These are phyloP conservation scores for Amblyraja radiata DNA, from an alignment of 2,797 vertebrate genomes.

Conservation along the genomic window DNA sequence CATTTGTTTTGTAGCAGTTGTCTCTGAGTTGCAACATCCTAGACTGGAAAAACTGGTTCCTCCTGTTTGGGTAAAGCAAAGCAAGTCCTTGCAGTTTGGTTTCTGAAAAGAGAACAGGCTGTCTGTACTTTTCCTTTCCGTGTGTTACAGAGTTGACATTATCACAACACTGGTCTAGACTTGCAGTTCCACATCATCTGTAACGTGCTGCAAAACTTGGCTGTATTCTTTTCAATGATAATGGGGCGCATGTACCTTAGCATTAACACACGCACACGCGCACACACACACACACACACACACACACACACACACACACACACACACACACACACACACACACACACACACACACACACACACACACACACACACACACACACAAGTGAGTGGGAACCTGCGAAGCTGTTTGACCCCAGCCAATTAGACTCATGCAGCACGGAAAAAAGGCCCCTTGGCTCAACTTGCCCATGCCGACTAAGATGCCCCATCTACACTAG, in stretches of 20 bases:
- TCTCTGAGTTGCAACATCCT: not conserved
- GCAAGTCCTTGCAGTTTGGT: not conserved
- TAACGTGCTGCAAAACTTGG: not conserved
- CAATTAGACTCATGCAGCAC: no score
- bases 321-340: no score
- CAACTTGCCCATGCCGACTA: no score
- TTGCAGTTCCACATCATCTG: not conserved
- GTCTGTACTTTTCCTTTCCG: not conserved
- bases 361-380: not conserved
- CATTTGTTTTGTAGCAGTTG: not conserved
- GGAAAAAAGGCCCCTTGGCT: no score
- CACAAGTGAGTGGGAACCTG: not conserved
- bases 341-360: no score
- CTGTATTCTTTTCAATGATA: not conserved
- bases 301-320: no score
- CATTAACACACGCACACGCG: not conserved
- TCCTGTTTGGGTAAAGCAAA: not conserved
- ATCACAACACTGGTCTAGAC: not conserved
- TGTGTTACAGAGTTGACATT: not conserved
- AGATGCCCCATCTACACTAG: no score
- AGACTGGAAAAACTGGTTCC: not conserved
- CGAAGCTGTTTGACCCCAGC: not conserved
- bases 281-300: no score
- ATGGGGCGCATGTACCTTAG: not conserved
- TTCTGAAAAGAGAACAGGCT: not conserved